Base-by-base conservation (phyloP, 2,113 vertebrate species). In the Probosciger aterrimus region DNA sequence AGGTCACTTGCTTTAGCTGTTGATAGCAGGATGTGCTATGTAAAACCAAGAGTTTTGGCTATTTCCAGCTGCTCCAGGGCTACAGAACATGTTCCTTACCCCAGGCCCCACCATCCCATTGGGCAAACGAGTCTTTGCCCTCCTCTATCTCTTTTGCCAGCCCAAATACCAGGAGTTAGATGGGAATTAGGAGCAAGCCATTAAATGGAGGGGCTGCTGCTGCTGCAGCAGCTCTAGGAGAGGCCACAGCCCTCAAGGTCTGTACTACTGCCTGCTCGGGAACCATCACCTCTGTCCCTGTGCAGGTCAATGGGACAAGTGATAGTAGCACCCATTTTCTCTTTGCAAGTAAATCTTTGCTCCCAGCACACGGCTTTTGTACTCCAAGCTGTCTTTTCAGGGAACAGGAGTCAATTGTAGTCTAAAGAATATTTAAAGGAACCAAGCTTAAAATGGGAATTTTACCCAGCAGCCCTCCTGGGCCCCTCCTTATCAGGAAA, bases 21-120 rank as follows among this genome's bases (percentile, higher is more conserved):
- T 33, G 5, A 2, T 4, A 6, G 9, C 16, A 16, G 35, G 71
- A 74, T 27, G 60, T 0, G 18, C 49, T 43, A 39, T 7, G 1
- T 11, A 12, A 82, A 80, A 28, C 0, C 0, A 2, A 10, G 70
- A 8, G 6, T 33, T 77, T n/a, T 1, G 24, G 63, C 3, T 1
- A 1, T 59, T 59, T 55, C 41, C 37, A 78, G n/a, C 70, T 46
- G 7, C 90, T 84, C 90, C 1, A 0, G 24, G 20, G 67, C 68
- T 8, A 2, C 9, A 1, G 74, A 3, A 8, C 43, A 5, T 2
- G 7, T n/a, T 12, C 37, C 33, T 50, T 8, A 22, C 63, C 47
- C 18, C n/a, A 6, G 18, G 41, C 62, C 43, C 23, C 27, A 18
- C 82, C 69, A 12, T 30, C 27, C 20, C 60, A 25, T 4, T 63